A percentile compares a stretch with the other conserved stretches of the same genome.
phyloP scores from a whole-genome alignment of 2,113 vertebrate species.

The Nanger granti region DNA sequence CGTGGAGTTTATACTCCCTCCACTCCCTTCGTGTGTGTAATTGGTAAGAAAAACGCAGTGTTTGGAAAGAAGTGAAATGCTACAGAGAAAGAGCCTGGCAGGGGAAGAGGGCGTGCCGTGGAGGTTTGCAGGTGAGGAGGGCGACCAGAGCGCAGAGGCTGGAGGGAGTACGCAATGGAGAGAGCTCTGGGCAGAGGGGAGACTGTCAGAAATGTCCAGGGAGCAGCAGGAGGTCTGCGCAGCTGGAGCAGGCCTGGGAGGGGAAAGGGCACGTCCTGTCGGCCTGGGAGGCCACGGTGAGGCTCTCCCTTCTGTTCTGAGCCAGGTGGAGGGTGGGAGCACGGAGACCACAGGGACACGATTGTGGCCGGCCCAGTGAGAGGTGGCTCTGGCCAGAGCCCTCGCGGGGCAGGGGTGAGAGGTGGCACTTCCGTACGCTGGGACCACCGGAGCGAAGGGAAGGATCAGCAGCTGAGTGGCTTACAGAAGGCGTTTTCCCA shows the following conservation, averaged over 20 bases:
- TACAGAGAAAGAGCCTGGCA: neutral
- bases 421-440: accelerated
- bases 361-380: neutral
- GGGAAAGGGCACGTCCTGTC: no score
- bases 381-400: neutral
- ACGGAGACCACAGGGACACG: neutral
- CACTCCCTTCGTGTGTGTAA: accelerated
- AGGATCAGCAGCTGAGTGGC: neutral
- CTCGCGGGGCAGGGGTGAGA: accelerated
- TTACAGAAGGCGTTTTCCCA: neutral
- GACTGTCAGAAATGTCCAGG: neutral
- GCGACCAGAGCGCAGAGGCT: neutral
- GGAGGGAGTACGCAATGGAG: neutral
- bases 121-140: neutral
- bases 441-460: neutral
- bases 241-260: neutral
- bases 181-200: neutral
- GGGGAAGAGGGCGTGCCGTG: neutral
- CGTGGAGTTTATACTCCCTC: neutral
- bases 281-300: accelerated
- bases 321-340: neutral
- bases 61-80: neutral
- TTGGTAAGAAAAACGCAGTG: no score
- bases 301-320: neutral
- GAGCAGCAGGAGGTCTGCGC: accelerated